Evolutionary conservation across 1,140 invertebrate genomes (phyloP).

Genomic region (Drosophila truncata): DNA sequence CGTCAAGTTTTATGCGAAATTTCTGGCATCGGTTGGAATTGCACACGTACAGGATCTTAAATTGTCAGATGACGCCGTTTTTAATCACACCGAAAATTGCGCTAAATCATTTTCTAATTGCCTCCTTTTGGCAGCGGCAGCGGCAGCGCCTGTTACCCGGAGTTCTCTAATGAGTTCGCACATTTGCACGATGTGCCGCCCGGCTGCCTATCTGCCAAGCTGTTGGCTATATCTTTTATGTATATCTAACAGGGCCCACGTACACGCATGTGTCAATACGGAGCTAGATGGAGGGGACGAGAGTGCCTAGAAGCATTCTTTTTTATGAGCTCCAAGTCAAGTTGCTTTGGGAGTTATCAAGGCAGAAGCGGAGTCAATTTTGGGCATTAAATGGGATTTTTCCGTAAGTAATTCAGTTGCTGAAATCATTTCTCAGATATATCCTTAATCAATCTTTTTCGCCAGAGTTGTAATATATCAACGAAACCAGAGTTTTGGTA

Average conservation of each 20-base stretch:
- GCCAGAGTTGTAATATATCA: background rate
- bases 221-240: conserved; percentile 40
- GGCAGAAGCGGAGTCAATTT: conserved; percentile 19
- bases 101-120: conserved; percentile 78
- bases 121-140: conserved; percentile 37
- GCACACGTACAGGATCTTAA: conserved; percentile 44
- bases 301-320: background rate
- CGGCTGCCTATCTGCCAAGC: conserved; percentile 36
- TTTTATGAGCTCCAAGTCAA: conserved; percentile 27
- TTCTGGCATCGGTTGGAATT: conserved; percentile 6
- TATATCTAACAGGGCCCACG: conserved; percentile 41
- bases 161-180: conserved; percentile 67
- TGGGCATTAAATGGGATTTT: background rate
- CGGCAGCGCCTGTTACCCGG: conserved; percentile 1
- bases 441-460: background rate
- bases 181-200: conserved; percentile 60
- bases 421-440: background rate
- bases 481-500: background rate
- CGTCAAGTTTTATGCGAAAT: conserved; percentile 31
- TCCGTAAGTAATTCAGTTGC: background rate
- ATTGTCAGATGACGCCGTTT: conserved; percentile 45
- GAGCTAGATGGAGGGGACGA: background rate
- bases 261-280: conserved; percentile 54
- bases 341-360: conserved; percentile 23
- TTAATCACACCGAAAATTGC: conserved; percentile 74